These are phyloP conservation scores for Chondrilla cf. caribensis DNA, from an alignment of 37 sponge, comb jelly and placozoan genomes.

Conservation along the genomic window DNA sequence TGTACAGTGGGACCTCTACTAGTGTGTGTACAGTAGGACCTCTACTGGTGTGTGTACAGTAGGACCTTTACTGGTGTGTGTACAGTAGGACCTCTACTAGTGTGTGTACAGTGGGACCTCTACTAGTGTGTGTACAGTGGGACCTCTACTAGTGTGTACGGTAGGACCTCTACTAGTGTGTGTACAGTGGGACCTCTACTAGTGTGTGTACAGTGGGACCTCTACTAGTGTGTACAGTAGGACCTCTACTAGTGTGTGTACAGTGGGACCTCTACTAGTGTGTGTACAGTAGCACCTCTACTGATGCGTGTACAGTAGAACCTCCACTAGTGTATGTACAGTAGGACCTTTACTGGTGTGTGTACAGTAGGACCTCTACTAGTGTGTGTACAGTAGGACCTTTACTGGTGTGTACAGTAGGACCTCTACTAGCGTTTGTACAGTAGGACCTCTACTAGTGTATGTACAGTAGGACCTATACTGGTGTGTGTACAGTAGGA, in stretches of 20 bases:
- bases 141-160: neutral
- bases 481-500: neutral
- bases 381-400: neutral
- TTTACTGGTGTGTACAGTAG: too few relatives aligned
- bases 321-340: neutral
- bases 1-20: constrained; percentile 4
- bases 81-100: constrained; percentile 6
- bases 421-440: neutral
- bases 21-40: neutral
- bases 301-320: neutral
- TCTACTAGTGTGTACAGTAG: neutral
- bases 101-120: neutral
- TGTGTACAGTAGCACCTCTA: neutral
- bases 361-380: constrained; percentile 5
- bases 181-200: neutral
- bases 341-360: neutral
- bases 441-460: neutral
- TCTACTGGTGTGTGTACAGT: too few relatives aligned
- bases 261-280: neutral
- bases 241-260: neutral
- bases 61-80: neutral
- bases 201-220: neutral
- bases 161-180: neutral
- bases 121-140: neutral
- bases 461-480: neutral